A percentile compares a stretch with the other conserved stretches of the same genome.
Conservation (phyloP, 2,797 vertebrate species). For the Rhadinocentrus ornatus region DNA sequence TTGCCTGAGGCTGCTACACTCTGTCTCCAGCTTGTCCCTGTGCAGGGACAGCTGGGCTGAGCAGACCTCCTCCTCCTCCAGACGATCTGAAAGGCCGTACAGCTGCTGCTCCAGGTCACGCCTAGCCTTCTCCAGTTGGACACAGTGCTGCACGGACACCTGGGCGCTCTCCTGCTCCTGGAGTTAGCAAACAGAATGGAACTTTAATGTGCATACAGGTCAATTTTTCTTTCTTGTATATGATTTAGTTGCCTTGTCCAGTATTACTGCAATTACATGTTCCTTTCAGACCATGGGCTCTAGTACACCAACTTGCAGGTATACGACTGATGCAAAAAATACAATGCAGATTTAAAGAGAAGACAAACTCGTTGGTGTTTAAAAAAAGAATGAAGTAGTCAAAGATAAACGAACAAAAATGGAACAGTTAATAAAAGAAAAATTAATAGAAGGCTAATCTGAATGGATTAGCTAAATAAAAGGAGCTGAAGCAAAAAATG, state of each 20-base stretch:
- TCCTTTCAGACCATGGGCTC: background rate
- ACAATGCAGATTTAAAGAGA: background rate
- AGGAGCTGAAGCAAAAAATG: constrained; percentile 15
- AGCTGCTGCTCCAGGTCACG: constrained; percentile 80
- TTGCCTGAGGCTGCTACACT: constrained; percentile 77
- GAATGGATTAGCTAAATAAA: constrained; percentile 31
- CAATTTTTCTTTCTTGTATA: background rate
- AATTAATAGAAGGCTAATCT: background rate
- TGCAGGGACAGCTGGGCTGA: constrained; percentile 74
- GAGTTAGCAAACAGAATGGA: background rate
- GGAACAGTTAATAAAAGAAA: constrained; percentile 7
- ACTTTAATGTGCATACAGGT: background rate
- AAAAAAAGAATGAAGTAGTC: constrained; percentile 9
- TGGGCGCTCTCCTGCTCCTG: constrained; percentile 80
- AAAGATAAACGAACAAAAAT: constrained; percentile 9
- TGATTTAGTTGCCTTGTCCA: background rate
- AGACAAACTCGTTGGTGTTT: background rate
- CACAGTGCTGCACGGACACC: constrained; percentile 75
- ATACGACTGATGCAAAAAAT: background rate
- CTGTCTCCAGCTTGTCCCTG: constrained; percentile 75
- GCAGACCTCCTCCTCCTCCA: constrained; percentile 81
- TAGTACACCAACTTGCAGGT: background rate
- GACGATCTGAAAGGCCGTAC: constrained; percentile 71
- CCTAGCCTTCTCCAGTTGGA: constrained; percentile 74
- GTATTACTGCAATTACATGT: background rate